phyloP scores from a whole-genome alignment of 2,797 vertebrate species.

The Salmo trutta region DNA sequence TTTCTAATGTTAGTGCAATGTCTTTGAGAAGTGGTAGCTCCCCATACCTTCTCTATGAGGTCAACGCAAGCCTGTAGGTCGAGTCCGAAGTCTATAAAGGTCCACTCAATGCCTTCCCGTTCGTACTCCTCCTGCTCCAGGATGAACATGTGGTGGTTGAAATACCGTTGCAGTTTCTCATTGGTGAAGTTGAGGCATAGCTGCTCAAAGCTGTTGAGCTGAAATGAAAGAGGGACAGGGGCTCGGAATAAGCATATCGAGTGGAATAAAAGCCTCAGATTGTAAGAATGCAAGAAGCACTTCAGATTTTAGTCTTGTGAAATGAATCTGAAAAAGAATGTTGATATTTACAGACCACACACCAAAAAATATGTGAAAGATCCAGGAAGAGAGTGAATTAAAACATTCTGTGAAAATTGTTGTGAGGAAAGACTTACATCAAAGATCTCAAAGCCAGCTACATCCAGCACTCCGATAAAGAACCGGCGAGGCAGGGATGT shows the following conservation, averaged over 20 bases:
- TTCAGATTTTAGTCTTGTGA: neutral
- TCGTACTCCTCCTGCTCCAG: constrained; percentile 95
- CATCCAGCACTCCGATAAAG: constrained; percentile 95
- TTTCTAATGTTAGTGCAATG: no score
- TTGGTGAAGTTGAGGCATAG: constrained; percentile 90
- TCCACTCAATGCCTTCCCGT: constrained; percentile 93
- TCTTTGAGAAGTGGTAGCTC: neutral
- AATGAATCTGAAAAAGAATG: neutral
- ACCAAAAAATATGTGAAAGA: neutral
- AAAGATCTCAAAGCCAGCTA: constrained; percentile 92
- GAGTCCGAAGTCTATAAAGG: constrained; percentile 93
- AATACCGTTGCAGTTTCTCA: constrained; percentile 88
- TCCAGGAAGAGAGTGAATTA: neutral
- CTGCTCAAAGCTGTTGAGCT: constrained; percentile 93
- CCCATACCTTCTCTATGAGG: constrained; percentile 90
- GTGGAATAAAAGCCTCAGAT: constrained; percentile 4
- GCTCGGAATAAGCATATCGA: neutral
- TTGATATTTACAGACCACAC: neutral
- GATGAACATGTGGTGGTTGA: constrained; percentile 98
- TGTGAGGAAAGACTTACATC: constrained; percentile 74
- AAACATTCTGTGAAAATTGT: neutral
- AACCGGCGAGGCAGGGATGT: constrained; percentile 89
- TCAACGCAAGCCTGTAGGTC: constrained; percentile 94
- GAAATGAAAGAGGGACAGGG: constrained; percentile 40
- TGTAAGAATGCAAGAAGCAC: neutral